Conservation (phyloP, 2,113 vertebrate species). For the Sialia sialis region DNA sequence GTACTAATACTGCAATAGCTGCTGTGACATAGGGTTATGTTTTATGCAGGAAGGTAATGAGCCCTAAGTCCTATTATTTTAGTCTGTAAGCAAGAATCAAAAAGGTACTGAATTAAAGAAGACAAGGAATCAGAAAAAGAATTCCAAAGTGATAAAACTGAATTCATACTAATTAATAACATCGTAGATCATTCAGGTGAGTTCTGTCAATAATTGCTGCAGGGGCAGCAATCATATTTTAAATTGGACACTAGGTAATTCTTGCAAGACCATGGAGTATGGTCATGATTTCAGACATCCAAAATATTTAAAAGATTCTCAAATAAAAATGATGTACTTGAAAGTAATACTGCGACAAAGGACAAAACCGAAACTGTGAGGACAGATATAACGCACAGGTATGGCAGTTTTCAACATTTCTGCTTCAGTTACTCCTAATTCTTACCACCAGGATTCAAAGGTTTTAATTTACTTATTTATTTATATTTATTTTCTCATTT, state of each 20-base stretch:
- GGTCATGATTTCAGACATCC: background rate
- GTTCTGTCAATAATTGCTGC: background rate
- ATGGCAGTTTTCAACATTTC: rapidly evolving
- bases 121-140: background rate
- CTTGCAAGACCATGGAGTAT: background rate
- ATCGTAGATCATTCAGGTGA: background rate
- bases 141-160: background rate
- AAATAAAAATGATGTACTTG: background rate
- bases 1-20: background rate
- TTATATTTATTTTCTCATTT: background rate
- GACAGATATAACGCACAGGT: rapidly evolving
- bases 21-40: background rate
- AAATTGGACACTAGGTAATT: background rate
- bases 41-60: background rate
- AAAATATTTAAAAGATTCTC: background rate
- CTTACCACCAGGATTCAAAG: background rate
- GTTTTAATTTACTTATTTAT: background rate
- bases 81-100: background rate
- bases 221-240: background rate
- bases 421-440: background rate
- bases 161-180: background rate
- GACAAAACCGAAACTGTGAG: background rate
- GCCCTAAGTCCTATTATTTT: background rate
- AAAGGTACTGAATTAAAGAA: background rate
- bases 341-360: background rate